phyloP scores from a whole-genome alignment of 2,797 vertebrate genomes.

The Ctenosaura bakeri region DNA sequence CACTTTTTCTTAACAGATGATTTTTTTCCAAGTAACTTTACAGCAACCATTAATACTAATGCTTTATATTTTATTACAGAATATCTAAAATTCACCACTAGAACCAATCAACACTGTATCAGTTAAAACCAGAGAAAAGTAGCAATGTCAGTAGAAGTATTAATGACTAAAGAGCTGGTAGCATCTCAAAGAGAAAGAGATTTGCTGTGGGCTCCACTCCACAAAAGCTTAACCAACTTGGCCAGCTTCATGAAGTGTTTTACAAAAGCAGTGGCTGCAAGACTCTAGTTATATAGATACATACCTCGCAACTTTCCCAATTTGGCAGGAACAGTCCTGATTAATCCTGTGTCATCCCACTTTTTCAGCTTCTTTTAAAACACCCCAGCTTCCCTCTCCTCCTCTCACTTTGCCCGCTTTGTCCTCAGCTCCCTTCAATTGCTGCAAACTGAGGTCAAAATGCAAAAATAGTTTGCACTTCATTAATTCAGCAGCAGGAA shows the following conservation, averaged over 20 bases:
- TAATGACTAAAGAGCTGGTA: neutral
- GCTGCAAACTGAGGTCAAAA: no score
- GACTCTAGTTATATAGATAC: neutral
- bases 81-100: neutral
- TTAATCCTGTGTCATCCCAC: no score
- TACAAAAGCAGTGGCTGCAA: neutral
- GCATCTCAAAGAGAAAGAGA: neutral
- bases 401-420: no score
- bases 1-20: neutral
- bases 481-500: no score
- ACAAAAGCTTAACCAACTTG: neutral
- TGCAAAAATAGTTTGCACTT: no score
- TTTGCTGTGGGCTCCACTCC: neutral
- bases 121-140: neutral
- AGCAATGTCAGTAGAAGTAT: neutral
- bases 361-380: no score
- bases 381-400: no score
- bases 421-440: no score
- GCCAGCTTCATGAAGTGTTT: neutral
- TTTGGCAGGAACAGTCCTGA: no score
- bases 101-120: neutral
- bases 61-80: neutral
- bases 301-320: no score
- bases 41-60: neutral
- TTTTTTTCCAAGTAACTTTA: neutral